Conservation (phyloP, 2,113 vertebrate species). For the Vanacampus margaritifer region DNA sequence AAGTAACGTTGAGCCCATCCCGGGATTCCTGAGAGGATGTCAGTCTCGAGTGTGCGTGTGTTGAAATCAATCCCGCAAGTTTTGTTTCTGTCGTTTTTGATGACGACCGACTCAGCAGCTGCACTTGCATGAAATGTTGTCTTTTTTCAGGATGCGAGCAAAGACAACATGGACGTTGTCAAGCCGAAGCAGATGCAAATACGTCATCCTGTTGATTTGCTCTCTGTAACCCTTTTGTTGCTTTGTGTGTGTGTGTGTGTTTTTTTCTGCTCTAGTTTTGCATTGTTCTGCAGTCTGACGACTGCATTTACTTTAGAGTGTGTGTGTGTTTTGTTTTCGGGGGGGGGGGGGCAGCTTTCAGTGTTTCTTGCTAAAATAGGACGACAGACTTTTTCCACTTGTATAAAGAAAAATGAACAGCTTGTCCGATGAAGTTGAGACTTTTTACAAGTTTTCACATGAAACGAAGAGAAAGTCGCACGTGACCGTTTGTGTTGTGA, state of each 20-base stretch:
- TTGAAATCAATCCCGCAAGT: constrained; percentile 58
- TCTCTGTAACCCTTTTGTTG: no score
- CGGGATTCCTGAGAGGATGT: no score
- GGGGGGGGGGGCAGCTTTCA: no score
- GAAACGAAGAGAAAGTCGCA: neutral
- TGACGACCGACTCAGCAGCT: neutral
- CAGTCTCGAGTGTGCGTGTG: constrained; percentile 33
- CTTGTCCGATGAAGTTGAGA: neutral
- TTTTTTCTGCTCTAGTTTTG: neutral
- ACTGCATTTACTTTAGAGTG: no score
- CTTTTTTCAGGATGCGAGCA: neutral
- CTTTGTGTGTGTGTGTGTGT: neutral
- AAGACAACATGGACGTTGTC: no score
- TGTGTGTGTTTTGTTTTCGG: neutral
- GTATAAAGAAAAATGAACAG: neutral
- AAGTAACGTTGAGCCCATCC: no score
- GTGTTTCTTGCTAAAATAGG: neutral
- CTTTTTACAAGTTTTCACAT: neutral
- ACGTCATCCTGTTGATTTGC: neutral
- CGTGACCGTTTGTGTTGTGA: neutral
- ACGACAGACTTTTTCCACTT: neutral
- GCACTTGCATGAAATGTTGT: neutral
- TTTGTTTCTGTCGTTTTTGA: neutral
- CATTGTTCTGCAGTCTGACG: no score
- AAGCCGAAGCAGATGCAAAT: constrained; percentile 1